Evolutionary conservation across 2,888 invertebrate species (phyloP).

Genomic region (Disparrhopalites patrizii): DNA sequence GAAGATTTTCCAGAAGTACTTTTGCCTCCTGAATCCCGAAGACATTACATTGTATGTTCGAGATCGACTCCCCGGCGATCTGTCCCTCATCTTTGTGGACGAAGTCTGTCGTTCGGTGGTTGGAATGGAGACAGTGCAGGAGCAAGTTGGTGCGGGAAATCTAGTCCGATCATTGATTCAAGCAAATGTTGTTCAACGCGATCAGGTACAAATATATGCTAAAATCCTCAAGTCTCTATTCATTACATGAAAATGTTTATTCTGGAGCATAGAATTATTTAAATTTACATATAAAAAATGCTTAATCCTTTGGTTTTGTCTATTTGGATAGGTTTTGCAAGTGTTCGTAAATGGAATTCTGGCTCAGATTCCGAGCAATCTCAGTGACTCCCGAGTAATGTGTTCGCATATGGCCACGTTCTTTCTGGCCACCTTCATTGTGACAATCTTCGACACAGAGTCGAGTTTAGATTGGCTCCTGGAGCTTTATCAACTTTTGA

Average conservation of each 20-base stretch:
- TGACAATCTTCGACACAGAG: slow-evolving; percentile 44
- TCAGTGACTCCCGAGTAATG: slow-evolving; percentile 44
- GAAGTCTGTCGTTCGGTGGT: slow-evolving; percentile 41
- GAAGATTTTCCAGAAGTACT: slow-evolving; percentile 55
- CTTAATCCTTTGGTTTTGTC: too few species aligned
- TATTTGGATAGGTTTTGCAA: slow-evolving; percentile 40
- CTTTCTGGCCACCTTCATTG: too few species aligned
- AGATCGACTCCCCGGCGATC: slow-evolving; percentile 39
- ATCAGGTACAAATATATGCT: too few species aligned
- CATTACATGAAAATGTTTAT: too few species aligned
- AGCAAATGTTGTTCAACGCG: slow-evolving; percentile 32
- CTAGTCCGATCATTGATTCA: slow-evolving; percentile 42
- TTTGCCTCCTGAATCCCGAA: slow-evolving; percentile 54
- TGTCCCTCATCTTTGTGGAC: slow-evolving; percentile 39
- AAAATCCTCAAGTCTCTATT: too few species aligned
- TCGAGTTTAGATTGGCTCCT: slow-evolving; percentile 44
- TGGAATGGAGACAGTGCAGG: slow-evolving; percentile 43
- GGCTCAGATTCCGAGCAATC: slow-evolving; percentile 43
- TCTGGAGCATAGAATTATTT: too few species aligned
- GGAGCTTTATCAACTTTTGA: slow-evolving; percentile 34
- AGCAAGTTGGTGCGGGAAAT: slow-evolving; percentile 43
- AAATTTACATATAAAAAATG: too few species aligned
- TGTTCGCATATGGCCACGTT: slow-evolving; percentile 40
- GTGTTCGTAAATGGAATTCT: slow-evolving; percentile 41
- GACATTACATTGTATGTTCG: slow-evolving; percentile 49